These are phyloP conservation scores for Anagyrus pseudococci DNA, from an alignment of 2,888 invertebrate species.

Conservation along the genomic window DNA sequence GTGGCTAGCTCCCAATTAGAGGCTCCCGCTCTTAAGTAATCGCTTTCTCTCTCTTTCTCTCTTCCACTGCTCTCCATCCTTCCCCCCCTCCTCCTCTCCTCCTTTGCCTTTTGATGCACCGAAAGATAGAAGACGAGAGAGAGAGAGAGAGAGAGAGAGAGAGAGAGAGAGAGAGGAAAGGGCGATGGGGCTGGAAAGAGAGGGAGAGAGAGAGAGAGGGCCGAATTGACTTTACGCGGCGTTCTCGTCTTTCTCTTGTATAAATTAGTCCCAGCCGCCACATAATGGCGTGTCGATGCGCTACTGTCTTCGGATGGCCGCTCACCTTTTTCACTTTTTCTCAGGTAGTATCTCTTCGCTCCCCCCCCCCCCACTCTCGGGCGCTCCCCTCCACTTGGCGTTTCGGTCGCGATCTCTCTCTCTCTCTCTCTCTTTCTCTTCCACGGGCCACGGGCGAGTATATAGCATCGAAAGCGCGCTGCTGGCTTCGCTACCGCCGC, in stretches of 20 bases:
- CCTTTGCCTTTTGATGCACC: slow-evolving; percentile 12
- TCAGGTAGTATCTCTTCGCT: slow-evolving; percentile 24
- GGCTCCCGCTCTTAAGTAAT: slow-evolving; percentile 52
- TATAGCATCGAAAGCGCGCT: slow-evolving; percentile 31
- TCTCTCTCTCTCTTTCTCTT: slow-evolving; percentile 22
- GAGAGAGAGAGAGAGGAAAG: background rate
- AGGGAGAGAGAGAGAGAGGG: background rate
- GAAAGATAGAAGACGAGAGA: too few species aligned
- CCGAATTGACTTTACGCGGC: slow-evolving; percentile 56
- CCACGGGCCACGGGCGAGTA: too few species aligned
- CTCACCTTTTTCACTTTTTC: slow-evolving; percentile 42
- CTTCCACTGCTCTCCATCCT: slow-evolving; percentile 30
- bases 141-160: background rate
- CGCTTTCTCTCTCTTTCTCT: slow-evolving; percentile 37
- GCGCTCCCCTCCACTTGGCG: background rate
- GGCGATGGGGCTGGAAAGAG: too few species aligned
- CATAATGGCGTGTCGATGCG: slow-evolving; percentile 63
- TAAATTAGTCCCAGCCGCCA: slow-evolving; percentile 61
- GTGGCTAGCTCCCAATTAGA: slow-evolving; percentile 61
- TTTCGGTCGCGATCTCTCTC: slow-evolving; percentile 21
- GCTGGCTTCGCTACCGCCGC: slow-evolving; percentile 5
- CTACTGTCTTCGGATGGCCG: slow-evolving; percentile 56
- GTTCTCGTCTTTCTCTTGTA: slow-evolving; percentile 59
- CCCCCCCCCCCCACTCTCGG: slow-evolving; percentile 18
- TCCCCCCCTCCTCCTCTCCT: slow-evolving; percentile 33